These are phyloP conservation scores for Alviniconcha strummeri DNA, from an alignment of 2,888 invertebrate species.

Conservation along the genomic window DNA sequence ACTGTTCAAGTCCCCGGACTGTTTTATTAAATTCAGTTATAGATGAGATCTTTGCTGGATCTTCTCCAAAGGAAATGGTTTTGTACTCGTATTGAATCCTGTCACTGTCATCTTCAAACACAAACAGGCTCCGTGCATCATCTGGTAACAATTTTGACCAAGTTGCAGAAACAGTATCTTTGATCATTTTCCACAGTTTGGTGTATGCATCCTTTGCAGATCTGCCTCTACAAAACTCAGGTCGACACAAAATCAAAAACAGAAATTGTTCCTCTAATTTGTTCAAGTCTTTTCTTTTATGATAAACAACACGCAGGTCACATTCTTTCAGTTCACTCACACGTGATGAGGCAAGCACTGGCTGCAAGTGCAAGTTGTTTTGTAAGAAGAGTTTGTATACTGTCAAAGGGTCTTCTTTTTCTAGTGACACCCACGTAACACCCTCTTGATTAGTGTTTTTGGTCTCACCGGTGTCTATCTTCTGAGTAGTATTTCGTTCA, in stretches of 20 bases:
- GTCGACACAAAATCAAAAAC: constrained; percentile 11
- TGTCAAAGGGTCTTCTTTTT: not conserved
- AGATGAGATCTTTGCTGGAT: not conserved
- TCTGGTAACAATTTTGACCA: not conserved
- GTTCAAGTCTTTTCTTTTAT: constrained; percentile 14
- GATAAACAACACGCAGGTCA: constrained; percentile 4
- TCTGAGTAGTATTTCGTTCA: too few species aligned
- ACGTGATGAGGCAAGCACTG: not conserved
- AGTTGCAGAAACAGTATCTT: not conserved
- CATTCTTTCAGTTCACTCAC: not conserved
- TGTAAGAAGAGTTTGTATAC: constrained; percentile 3
- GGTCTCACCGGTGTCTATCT: not conserved
- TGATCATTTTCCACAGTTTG: constrained; percentile 8
- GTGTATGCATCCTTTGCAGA: not conserved
- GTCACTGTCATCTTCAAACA: not conserved
- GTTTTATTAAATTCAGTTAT: constrained; percentile 12
- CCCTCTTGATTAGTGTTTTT: not conserved
- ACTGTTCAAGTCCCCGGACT: not conserved
- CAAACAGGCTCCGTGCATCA: not conserved
- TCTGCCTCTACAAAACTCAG: constrained; percentile 13
- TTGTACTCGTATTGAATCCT: not conserved
- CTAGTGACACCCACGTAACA: not conserved
- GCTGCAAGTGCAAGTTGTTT: not conserved
- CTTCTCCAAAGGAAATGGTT: not conserved
- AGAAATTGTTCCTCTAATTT: constrained; percentile 1